Evolutionary conservation across 2,113 vertebrate species (phyloP).

Genomic region (Elephantulus edwardii): DNA sequence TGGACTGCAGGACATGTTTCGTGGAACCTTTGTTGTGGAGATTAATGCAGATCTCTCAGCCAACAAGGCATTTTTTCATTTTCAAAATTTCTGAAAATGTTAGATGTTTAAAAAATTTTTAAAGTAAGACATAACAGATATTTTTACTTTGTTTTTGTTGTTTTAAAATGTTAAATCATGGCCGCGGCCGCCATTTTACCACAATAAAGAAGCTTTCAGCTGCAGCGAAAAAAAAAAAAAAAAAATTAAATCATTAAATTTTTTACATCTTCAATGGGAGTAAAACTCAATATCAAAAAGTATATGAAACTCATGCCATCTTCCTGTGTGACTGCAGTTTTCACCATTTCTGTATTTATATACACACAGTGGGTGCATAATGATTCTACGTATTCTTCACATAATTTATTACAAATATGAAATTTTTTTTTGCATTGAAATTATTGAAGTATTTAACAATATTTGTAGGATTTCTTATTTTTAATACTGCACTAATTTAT

Average conservation of each 20-base stretch:
- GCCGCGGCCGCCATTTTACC: no score
- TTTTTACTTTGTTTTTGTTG: constrained; percentile 26
- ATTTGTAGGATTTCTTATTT: not conserved
- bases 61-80: constrained; percentile 23
- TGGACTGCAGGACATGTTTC: constrained; percentile 9
- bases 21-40: not conserved
- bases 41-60: not conserved
- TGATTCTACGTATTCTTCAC: not conserved
- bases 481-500: not conserved
- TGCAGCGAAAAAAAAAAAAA: no score
- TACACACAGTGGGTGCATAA: not conserved
- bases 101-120: not conserved
- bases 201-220: no score
- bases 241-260: no score
- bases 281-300: not conserved
- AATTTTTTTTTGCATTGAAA: constrained; percentile 26
- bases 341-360: not conserved
- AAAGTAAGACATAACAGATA: constrained; percentile 7
- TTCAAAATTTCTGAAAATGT: constrained; percentile 47
- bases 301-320: not conserved
- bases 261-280: not conserved
- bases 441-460: constrained; percentile 14
- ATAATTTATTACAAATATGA: not conserved
- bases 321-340: not conserved
- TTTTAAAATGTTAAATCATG: constrained; percentile 44